These are phyloP conservation scores for Micrasema minimum DNA, from an alignment of 1,140 invertebrate genomes.

Conservation along the genomic window DNA sequence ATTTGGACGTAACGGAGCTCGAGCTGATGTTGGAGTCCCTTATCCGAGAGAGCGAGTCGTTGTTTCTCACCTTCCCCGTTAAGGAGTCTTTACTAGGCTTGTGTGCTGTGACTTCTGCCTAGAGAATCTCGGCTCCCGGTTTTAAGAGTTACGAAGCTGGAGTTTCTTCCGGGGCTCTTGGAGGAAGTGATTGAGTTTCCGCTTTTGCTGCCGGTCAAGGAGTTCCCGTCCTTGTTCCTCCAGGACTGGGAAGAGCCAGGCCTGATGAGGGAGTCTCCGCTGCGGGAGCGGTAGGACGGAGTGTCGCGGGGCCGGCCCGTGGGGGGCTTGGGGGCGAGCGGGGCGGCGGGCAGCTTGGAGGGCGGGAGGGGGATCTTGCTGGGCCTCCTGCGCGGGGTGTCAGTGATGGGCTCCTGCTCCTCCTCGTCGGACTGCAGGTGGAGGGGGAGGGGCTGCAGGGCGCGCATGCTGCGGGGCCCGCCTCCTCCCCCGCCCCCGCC, in stretches of 20 bases:
- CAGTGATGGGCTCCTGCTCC: constrained; percentile 59
- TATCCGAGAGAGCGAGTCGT: constrained; percentile 65
- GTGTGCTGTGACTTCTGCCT: constrained; percentile 60
- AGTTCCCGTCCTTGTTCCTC: constrained; percentile 59
- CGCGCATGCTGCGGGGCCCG: constrained; percentile 62
- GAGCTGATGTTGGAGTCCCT: constrained; percentile 44
- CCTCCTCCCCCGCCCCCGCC: constrained; percentile 54
- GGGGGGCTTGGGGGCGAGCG: constrained; percentile 70
- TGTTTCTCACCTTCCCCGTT: constrained; percentile 66
- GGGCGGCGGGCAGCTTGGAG: constrained; percentile 59
- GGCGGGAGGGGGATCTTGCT: constrained; percentile 78
- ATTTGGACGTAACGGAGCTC: constrained; percentile 43
- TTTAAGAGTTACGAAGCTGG: constrained; percentile 44
- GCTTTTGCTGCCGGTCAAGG: constrained; percentile 55
- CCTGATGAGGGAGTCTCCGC: constrained; percentile 62
- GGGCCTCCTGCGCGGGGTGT: constrained; percentile 69
- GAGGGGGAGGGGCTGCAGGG: constrained; percentile 64
- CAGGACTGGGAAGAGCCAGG: constrained; percentile 65
- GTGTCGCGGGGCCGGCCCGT: constrained; percentile 56
- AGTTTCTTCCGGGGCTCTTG: constrained; percentile 54
- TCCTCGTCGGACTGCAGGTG: constrained; percentile 66
- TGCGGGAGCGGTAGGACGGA: constrained; percentile 60
- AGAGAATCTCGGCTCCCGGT: constrained; percentile 59
- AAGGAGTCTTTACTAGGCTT: constrained; percentile 72
- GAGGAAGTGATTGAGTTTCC: constrained; percentile 55